phyloP scores from a whole-genome alignment of 2,113 vertebrate species.

The Scatophagus argus region DNA sequence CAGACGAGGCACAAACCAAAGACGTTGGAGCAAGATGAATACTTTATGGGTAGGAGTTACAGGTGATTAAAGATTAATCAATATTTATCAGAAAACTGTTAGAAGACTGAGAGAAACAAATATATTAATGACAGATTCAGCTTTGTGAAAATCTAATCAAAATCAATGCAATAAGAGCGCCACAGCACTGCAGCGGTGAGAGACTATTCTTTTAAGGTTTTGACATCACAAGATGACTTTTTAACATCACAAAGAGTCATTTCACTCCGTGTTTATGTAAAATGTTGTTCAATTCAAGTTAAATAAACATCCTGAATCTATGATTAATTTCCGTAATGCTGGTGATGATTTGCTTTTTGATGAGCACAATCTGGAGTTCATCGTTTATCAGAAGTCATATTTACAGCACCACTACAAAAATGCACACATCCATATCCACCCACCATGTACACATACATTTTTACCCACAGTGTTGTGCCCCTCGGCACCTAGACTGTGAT shows the following conservation, averaged over 20 bases:
- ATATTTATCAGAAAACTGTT: not conserved
- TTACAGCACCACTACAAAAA: not conserved
- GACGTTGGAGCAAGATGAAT: not conserved
- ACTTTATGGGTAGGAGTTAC: not conserved
- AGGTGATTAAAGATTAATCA: not conserved
- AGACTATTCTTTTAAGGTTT: not conserved
- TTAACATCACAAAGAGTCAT: not conserved
- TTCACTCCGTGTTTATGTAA: not conserved
- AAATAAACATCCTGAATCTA: not conserved
- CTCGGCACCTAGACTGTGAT: slow-evolving; percentile 52
- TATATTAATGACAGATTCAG: not conserved
- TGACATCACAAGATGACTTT: not conserved
- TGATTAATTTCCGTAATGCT: not conserved
- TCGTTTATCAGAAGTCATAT: not conserved
- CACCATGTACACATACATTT: not conserved
- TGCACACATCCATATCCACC: not conserved
- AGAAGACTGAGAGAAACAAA: not conserved
- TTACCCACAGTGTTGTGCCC: not conserved
- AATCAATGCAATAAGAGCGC: not conserved
- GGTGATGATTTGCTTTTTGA: not conserved
- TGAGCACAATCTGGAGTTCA: not conserved
- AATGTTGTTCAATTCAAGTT: not conserved
- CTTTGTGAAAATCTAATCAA: too few relatives aligned
- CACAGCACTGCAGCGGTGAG: not conserved
- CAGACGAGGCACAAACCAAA: not conserved